A percentile compares a stretch with the other conserved stretches of the same genome.
Conservation (phyloP, 2,888 invertebrate species). For the Pristionchus fissidentatus region DNA sequence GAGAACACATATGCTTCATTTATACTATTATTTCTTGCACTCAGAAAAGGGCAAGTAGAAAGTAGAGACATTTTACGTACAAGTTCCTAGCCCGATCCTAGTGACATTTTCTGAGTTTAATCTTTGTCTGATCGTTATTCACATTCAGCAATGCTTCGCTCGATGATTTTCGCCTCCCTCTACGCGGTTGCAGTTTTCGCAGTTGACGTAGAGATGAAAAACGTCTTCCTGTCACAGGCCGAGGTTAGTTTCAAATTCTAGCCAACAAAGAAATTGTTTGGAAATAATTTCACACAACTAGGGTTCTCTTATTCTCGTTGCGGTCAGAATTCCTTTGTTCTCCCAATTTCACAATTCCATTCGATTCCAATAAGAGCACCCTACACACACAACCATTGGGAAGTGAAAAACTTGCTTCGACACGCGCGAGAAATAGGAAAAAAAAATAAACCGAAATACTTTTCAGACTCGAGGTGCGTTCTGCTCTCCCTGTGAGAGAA, state of each 20-base stretch:
- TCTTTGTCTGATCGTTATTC: background rate
- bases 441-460: background rate
- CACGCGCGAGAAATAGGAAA: background rate
- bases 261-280: too few relatives aligned
- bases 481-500: background rate
- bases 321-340: too few relatives aligned
- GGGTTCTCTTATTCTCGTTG: too few relatives aligned
- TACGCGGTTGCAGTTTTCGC: background rate
- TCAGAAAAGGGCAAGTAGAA: too few relatives aligned
- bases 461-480: background rate
- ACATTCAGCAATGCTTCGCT: background rate
- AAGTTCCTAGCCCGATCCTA: too few relatives aligned
- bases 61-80: background rate
- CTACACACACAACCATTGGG: background rate
- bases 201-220: background rate
- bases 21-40: background rate
- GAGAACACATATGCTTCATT: background rate
- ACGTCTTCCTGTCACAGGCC: background rate
- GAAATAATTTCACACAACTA: too few relatives aligned
- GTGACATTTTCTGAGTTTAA: too few relatives aligned
- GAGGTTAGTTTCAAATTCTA: background rate
- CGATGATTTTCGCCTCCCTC: background rate
- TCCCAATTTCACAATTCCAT: too few relatives aligned
- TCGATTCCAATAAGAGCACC: too few relatives aligned
- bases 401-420: background rate